Base-by-base conservation (phyloP, 2,797 vertebrate species). In the Chelonia mydas region DNA sequence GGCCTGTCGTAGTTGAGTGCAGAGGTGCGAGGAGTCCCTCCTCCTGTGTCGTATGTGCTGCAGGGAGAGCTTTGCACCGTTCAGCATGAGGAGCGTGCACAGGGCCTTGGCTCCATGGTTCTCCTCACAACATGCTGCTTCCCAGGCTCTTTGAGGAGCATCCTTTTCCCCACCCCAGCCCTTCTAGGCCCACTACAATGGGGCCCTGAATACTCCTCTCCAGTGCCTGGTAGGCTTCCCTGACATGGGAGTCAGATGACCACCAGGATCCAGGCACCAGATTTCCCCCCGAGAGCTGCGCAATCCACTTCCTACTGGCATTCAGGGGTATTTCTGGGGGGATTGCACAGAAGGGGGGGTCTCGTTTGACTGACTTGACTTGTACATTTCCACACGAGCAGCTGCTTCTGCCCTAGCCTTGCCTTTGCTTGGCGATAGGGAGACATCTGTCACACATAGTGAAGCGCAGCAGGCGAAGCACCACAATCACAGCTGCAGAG, bases 331-430 rank as follows among this genome's bases (percentile, higher is more conserved):
- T 8, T 81, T 96, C 55, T 86, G 61, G 0, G 0, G 83, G 87
- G 11, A 13, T 61, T 5, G 2, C 68, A 61, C 8, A 1, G 1
- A 21, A 37, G 10, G 10, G 31, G 54, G 16, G 57, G 54, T 50
- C 55, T 85, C 28, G 31, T 15, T 23, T 45, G 53, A 41, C 33
- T 81, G 83, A 12, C 13, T 87, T 87, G 90, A 79, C 61, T 5
- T 7, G 2, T 47, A 92, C 53, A 91, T 0, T 0, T 88, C 49
- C n/a, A 61, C 50, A 50, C 17, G 50, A 76, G 45, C 45, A 78
- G 9, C 21, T 59, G 51, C 74, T 92, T 81, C 81, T 84, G 83
- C 76, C 31, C 49, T 87, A 2, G 8, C 33, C 68, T 57, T 89
- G 57, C 49, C 78, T 41, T 79, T 54, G 33, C 83, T 79, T 21